Evolutionary conservation across 2,113 vertebrate species (phyloP), one percentile per base, ranked within the genome.

Genomic region (Gavialis gangeticus): DNA sequence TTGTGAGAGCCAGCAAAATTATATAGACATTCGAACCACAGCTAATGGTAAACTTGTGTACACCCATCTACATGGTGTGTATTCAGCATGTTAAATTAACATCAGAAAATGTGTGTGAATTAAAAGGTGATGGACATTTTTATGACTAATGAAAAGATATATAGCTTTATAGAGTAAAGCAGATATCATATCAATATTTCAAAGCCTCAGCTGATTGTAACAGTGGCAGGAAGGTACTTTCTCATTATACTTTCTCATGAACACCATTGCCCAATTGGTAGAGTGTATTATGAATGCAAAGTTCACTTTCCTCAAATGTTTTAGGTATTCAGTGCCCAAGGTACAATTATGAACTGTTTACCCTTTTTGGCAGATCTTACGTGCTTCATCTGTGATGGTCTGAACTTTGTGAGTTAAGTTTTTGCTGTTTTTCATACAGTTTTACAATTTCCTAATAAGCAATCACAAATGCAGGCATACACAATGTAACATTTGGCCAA

Each of bases 401-500:
- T 83, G 86, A 88, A 27, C 18, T 2, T 18, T 90, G 6, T 46
- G 46, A 46, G 46, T 46, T 46, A 46, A 46, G 1, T 10, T 34
- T 76, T 88, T 85, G 54, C 37, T 73, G 3, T 81, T 66, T 80
- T 56, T 11, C 2, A 85, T 87, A 8, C 24, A 85, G 11, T 62
- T 30, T 4, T 60, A n/a, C 1, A 60, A 10, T 37, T 73, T 79
- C 46, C 18, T 55, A 34, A 28, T 15, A 83, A 82, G 21, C 56
- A 82, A 71, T 12, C 4, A 27, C 1, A 59, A 10, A 58, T 37
- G 34, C 16, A 66, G 57, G 4, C 37, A 1, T 10, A 34, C 3
- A 2, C 17, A 59, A 46, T 25, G 27, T 30, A 78, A 63, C 19
- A 3, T 67, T 28, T 30, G 10, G 73, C 25, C 0, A 0, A 0